Evolutionary conservation across 2,113 vertebrate genomes (phyloP).

Genomic region (Oryzias woworae): DNA sequence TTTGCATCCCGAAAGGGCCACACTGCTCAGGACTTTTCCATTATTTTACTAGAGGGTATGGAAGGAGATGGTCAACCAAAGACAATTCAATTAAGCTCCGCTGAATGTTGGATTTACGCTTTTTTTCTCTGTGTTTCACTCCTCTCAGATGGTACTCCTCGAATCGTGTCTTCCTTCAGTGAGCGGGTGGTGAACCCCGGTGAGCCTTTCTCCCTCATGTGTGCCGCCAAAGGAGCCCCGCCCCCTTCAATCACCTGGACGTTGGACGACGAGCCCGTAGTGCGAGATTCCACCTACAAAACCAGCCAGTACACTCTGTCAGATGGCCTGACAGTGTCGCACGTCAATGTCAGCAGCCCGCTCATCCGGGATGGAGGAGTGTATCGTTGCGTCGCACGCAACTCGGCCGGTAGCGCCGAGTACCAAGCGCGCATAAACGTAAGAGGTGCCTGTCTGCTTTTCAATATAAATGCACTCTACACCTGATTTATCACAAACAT

Average conservation of each 20-base stretch:
- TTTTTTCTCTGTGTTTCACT: slow-evolving; percentile 17
- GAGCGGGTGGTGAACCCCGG: slow-evolving; percentile 97
- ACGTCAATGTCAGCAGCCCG: slow-evolving; percentile 94
- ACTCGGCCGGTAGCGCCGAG: slow-evolving; percentile 99
- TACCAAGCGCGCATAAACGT: slow-evolving; percentile 99
- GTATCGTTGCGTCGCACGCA: slow-evolving; percentile 97
- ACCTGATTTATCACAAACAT: slow-evolving; percentile 61
- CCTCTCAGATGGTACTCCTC: slow-evolving; percentile 90
- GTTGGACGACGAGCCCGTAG: slow-evolving; percentile 92
- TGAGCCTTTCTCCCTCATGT: slow-evolving; percentile 98
- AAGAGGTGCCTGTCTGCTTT: slow-evolving; percentile 99
- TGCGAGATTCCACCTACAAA: slow-evolving; percentile 89
- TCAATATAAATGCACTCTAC: slow-evolving; percentile 87
- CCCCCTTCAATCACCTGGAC: slow-evolving; percentile 97
- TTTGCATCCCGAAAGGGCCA: slow-evolving; percentile 93
- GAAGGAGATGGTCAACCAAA: background rate
- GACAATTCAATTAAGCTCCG: background rate
- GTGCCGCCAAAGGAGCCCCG: slow-evolving; percentile 92
- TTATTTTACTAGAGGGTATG: slow-evolving; percentile 92
- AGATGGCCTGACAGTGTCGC: slow-evolving; percentile 92
- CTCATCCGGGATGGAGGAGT: slow-evolving; percentile 96
- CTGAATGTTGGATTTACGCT: background rate
- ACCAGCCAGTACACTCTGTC: slow-evolving; percentile 97
- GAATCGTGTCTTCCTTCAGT: slow-evolving; percentile 97
- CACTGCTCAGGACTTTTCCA: slow-evolving; percentile 96